These are phyloP conservation scores for Branchellion lobata DNA, from an alignment of 2,888 invertebrate genomes.

Conservation along the genomic window DNA sequence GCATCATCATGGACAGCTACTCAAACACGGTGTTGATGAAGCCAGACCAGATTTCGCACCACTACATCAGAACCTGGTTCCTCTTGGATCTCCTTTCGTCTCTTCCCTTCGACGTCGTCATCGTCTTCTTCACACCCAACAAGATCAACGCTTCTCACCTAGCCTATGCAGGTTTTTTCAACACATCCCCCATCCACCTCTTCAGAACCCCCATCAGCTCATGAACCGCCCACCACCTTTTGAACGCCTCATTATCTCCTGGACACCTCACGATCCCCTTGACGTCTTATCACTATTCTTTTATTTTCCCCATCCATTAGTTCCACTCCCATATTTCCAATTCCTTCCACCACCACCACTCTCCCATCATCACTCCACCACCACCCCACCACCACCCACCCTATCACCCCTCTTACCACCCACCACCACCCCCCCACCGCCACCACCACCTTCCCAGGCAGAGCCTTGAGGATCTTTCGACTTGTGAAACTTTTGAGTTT, in stretches of 20 bases:
- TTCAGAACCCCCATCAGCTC: too few relatives aligned
- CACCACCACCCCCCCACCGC: too few relatives aligned
- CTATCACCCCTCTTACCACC: too few relatives aligned
- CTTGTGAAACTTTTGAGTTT: conserved; percentile 37
- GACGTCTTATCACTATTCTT: too few relatives aligned
- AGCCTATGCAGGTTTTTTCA: conserved; percentile 35
- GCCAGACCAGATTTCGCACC: conserved; percentile 31
- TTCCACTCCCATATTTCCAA: conserved; percentile 1
- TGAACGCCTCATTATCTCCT: too few relatives aligned
- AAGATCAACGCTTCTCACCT: conserved; percentile 34
- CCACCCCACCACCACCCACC: too few relatives aligned
- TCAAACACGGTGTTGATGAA: conserved; percentile 27
- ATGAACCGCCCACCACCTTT: neutral
- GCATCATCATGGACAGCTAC: conserved; percentile 40
- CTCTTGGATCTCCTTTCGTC: conserved; percentile 35
- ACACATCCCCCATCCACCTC: too few relatives aligned
- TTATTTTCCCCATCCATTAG: too few relatives aligned
- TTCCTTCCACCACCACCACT: too few relatives aligned
- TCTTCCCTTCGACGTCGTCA: conserved; percentile 40
- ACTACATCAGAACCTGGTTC: conserved; percentile 41
- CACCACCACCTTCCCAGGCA: too few relatives aligned
- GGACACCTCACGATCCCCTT: too few relatives aligned
- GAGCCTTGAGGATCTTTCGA: conserved; percentile 35
- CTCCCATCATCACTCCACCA: too few relatives aligned
- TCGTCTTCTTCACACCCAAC: conserved; percentile 39